Conservation (phyloP, 2,888 invertebrate species). For the Salticus scenicus region DNA sequence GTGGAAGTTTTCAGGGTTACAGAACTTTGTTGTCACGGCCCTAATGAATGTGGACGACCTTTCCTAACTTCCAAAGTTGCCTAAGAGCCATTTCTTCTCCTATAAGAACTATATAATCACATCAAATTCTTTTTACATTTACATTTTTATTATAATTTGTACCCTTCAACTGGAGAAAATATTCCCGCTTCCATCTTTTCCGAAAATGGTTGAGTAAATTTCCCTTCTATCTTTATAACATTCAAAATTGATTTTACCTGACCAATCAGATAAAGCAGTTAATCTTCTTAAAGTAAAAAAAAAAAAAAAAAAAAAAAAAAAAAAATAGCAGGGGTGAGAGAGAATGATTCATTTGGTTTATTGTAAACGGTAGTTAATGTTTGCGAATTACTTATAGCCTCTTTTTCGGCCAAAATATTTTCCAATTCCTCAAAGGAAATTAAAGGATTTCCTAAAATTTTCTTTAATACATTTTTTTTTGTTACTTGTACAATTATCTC, state of each 20-base stretch:
- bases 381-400: conserved; percentile 9
- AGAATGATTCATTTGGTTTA: not conserved
- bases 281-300: conserved; percentile 14
- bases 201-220: not conserved
- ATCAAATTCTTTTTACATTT: not conserved
- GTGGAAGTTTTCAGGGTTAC: too few species aligned
- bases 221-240: too few species aligned
- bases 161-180: conserved; percentile 3
- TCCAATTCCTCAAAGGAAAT: conserved; percentile 8
- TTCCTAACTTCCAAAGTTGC: not conserved
- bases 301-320: too few species aligned
- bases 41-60: not conserved
- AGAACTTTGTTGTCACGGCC: not conserved
- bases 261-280: not conserved
- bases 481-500: conserved; percentile 6
- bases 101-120: conserved; percentile 21
- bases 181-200: not conserved
- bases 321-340: not conserved
- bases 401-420: not conserved
- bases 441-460: not conserved
- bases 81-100: not conserved
- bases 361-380: conserved; percentile 9
- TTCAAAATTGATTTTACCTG: too few species aligned
- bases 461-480: not conserved
- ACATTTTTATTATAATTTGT: not conserved